These are phyloP conservation scores for Lathronympha strigana DNA, from an alignment of 2,888 invertebrate species.

Conservation along the genomic window DNA sequence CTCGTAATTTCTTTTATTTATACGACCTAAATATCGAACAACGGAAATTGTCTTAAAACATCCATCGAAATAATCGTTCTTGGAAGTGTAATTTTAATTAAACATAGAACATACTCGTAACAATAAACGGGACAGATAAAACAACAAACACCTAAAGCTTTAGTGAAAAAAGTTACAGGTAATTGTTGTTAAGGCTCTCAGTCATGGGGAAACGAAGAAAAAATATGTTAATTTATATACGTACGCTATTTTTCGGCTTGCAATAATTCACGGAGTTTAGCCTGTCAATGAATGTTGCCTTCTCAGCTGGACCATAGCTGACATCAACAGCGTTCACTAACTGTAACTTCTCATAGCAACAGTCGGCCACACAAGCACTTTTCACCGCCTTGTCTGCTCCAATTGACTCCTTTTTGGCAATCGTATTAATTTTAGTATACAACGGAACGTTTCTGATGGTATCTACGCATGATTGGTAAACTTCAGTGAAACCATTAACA, in stretches of 20 bases:
- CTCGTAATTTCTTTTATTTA: no score
- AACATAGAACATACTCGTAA: no score
- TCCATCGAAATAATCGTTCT: no score
- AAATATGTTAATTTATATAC: background rate
- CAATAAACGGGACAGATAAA: no score
- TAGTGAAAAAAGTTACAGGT: no score
- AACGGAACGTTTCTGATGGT: conserved; percentile 15
- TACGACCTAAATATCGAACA: no score
- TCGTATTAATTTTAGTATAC: conserved; percentile 26
- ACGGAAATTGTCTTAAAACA: no score
- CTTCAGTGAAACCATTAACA: conserved; percentile 16
- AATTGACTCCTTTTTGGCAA: conserved; percentile 8
- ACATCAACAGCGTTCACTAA: conserved; percentile 48
- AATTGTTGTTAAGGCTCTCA: no score
- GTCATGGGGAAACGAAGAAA: background rate
- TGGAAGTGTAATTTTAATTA: no score
- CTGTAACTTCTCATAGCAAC: conserved; percentile 49
- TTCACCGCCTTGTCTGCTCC: conserved; percentile 43
- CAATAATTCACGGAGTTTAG: conserved; percentile 48
- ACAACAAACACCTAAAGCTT: background rate
- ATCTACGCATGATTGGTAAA: conserved; percentile 32
- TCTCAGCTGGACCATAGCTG: conserved; percentile 45
- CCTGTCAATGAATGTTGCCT: conserved; percentile 47
- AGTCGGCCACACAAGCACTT: conserved; percentile 47
- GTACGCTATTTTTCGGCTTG: conserved; percentile 13